Evolutionary conservation across 2,888 invertebrate genomes (phyloP).

Genomic region (Epinotia ramella): DNA sequence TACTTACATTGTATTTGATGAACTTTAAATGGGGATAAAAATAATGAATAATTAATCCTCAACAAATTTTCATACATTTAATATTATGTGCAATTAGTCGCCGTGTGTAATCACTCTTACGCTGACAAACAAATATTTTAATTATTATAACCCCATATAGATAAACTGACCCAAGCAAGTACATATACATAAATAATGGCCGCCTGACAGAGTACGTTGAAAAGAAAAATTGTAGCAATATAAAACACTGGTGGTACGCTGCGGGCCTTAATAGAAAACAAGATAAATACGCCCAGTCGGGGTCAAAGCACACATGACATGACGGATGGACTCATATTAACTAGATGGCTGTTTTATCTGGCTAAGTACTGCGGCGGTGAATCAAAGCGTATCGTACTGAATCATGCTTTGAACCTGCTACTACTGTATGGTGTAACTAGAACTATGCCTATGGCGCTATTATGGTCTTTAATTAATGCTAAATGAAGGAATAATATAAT

Average conservation of each 20-base stretch:
- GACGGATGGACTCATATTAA: constrained; percentile 46
- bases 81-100: no score
- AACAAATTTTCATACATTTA: no score
- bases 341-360: constrained; percentile 45
- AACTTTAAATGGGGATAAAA: no score
- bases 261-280: constrained; percentile 53
- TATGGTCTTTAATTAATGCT: no score
- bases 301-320: constrained; percentile 51
- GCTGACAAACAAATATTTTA: constrained; percentile 11
- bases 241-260: constrained; percentile 50
- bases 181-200: constrained; percentile 40
- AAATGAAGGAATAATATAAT: no score
- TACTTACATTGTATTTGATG: no score
- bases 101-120: constrained; percentile 8
- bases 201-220: constrained; percentile 41
- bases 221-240: constrained; percentile 56
- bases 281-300: constrained; percentile 52
- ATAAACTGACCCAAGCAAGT: constrained; percentile 18
- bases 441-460: no score
- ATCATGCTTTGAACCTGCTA: constrained; percentile 20
- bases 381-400: constrained; percentile 31
- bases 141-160: constrained; percentile 28
- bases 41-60: no score
- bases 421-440: no score
- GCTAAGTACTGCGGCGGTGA: constrained; percentile 32